Conservation (phyloP, 2,797 vertebrate genomes). For the Acanthis flammea region DNA sequence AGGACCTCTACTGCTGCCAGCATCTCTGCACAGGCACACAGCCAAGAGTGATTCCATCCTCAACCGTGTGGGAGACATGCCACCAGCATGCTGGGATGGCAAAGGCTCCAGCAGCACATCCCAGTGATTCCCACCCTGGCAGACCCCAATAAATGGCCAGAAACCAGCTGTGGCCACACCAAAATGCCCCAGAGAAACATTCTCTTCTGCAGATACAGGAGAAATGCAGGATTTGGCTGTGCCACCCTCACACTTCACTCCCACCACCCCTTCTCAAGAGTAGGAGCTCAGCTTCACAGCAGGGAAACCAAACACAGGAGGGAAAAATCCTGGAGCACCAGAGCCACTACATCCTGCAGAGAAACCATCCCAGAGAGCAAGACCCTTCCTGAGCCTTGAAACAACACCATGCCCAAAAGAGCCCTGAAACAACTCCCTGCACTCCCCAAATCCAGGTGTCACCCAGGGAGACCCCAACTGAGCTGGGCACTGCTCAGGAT, state of each 20-base stretch:
- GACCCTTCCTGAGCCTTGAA: fast-evolving
- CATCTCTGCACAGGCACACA: neutral
- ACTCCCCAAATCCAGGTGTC: neutral
- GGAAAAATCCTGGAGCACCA: neutral
- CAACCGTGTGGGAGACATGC: fast-evolving
- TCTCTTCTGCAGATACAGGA: neutral
- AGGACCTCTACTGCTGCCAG: neutral
- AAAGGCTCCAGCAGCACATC: fast-evolving
- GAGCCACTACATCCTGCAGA: neutral
- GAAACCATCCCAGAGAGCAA: fast-evolving
- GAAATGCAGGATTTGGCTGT: neutral
- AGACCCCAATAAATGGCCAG: neutral
- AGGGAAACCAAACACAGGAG: neutral
- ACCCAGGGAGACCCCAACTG: neutral
- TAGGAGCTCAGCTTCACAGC: neutral
- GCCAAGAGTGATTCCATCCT: neutral
- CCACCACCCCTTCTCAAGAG: neutral
- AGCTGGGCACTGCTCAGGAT: neutral
- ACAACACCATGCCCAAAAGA: fast-evolving
- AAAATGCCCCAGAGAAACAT: neutral
- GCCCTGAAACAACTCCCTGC: neutral
- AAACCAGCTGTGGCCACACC: neutral
- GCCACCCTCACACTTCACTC: neutral
- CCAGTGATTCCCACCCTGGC: neutral
- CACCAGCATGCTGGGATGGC: fast-evolving